Base-by-base conservation (phyloP, 2,888 invertebrate genomes). In the Malacosoma neustria region DNA sequence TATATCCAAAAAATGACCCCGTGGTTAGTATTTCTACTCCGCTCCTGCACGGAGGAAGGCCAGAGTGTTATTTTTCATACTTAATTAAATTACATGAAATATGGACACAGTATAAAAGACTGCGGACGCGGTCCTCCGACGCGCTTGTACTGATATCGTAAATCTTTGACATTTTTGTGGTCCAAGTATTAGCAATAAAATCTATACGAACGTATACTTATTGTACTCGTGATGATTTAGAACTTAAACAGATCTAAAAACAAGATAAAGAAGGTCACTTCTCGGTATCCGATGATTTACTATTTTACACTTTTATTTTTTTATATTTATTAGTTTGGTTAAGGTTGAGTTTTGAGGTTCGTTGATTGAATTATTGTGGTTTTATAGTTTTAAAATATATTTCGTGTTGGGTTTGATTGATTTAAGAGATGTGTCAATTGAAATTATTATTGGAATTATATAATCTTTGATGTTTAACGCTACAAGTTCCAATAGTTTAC, bases 161-260 rank as follows among this genome's bases (percentile, higher is more conserved):
- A 63, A 71, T 69, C 66, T 65, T 48, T 40, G 44, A 61, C 67
- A 70, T 71, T 71, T 71, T 71, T 69, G 67, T 62, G 58, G 52
- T 48, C 51, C 54, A 50, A 55, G 61, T 51, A 60, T 61, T 57
- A 57, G 56, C 55, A 49, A 58, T 57, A 65, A 65, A 58, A 51
- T 40, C 33, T 33, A 36, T 35, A 36, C 39, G 31, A 30, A 34
- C 31, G 35, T 34, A 29, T 38, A 33, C 33, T 33, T 15, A 36
- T 36, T 36, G 33, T 13, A 33, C 33, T 13, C 13, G 13, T 6
- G 22, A 39, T 39, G 39, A 39, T 39, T 39, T 39, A 39, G 14
- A 33, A 12, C n/a, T 13, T 11, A 11, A 11, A 12, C 36, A 12
- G n/a, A 29, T 39, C 30, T 39, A 39, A 36, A 13, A n/a, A 15